These are phyloP conservation scores for Cathartes aura DNA, from an alignment of 2,113 vertebrate species.

Conservation along the genomic window DNA sequence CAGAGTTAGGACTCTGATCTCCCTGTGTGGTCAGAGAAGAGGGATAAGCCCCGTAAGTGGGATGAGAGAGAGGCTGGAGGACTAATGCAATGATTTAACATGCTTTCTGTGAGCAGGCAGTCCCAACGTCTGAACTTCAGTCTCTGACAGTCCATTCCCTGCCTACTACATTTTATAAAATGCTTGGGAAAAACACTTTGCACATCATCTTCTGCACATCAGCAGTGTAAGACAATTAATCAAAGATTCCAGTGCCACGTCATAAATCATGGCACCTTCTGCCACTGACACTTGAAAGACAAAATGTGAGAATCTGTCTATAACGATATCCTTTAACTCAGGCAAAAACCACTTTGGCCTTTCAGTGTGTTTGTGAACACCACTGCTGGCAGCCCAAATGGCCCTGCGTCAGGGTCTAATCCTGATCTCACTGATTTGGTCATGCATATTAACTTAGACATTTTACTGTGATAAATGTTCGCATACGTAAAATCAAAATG, in stretches of 20 bases:
- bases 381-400: not conserved
- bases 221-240: constrained; percentile 25
- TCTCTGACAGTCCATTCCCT: not conserved
- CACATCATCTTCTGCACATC: constrained; percentile 1
- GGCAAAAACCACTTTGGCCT: not conserved
- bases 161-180: not conserved
- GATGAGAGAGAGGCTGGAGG: not conserved
- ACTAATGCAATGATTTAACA: not conserved
- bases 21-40: not conserved
- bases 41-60: not conserved
- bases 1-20: constrained; percentile 13
- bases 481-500: not conserved
- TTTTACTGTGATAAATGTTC: not conserved
- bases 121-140: not conserved
- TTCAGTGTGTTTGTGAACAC: not conserved
- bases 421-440: not conserved
- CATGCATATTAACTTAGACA: not conserved
- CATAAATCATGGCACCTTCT: constrained; percentile 17
- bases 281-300: not conserved
- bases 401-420: not conserved
- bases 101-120: not conserved
- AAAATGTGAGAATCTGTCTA: not conserved
- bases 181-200: not conserved
- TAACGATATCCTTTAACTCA: not conserved
- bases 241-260: not conserved